Evolutionary conservation across 2,888 invertebrate genomes (phyloP), one percentile per base, ranked within the genome.

Genomic region (Ornithoptera priamus): DNA sequence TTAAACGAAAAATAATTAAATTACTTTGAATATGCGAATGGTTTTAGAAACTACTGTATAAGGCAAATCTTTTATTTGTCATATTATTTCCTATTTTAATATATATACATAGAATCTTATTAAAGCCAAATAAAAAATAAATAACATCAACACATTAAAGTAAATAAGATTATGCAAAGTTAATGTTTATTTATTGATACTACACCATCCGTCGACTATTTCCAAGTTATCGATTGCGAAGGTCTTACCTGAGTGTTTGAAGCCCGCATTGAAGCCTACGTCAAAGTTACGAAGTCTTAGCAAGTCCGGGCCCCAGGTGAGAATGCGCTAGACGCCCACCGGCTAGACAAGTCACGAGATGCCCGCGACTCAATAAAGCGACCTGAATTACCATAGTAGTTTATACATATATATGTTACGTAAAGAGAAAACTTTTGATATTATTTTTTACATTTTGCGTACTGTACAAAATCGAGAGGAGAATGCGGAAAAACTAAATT

Each of bases 301-400:
- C 81, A 87, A 91, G 87, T 87, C 86, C 82, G 81, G 84, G 88
- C 89, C 90, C 84, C 90, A 90, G 90, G 91, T 90, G 91, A 88
- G 88, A 91, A 91, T 93, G 92, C 88, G 92, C 89, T 87, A 92
- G 92, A 91, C 92, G 89, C 85, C 69, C 87, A 87, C 87, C 89
- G 90, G 89, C 92, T 82, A 86, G 86, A 86, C 83, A 78, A 77
- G 77, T 71, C 76, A 73, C 71, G 76, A 75, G 78, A 86, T 88
- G 86, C 86, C 87, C 87, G 88, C 86, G 86, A 89, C 86, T 86
- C 87, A 86, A 86, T 63, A 66, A 50, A 0, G 50, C 50, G 50
- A 50, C 0, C 2, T 50, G 18, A 50, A 50, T 50, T 50, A 15
- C 4, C 50, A 50, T 50, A 39, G 7, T 39, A 8, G 10, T 39